Evolutionary conservation across 2,888 invertebrate genomes (phyloP).

Genomic region (Machimus rusticus): DNA sequence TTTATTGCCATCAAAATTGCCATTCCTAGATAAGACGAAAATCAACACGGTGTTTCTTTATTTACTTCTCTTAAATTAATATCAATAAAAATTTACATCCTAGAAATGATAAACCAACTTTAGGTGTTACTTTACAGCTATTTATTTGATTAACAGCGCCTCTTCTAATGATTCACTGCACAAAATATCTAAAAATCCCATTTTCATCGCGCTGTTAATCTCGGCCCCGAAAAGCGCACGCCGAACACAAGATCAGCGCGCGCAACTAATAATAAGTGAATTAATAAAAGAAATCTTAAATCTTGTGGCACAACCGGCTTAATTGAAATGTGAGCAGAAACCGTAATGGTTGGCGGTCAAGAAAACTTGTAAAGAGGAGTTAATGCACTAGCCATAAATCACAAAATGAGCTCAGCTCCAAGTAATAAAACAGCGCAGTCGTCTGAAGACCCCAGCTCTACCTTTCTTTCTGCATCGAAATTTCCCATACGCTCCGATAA

Average conservation of each 20-base stretch:
- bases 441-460: neutral
- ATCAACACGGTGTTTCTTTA: neutral
- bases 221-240: neutral
- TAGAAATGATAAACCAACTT: neutral
- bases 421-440: neutral
- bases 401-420: conserved; percentile 2
- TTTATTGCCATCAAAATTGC: too few relatives aligned
- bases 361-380: conserved; percentile 6
- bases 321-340: neutral
- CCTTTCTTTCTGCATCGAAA: neutral
- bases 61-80: neutral
- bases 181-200: neutral
- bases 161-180: neutral
- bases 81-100: neutral
- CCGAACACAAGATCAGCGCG: neutral
- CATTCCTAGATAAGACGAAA: neutral
- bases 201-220: neutral
- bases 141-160: neutral
- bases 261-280: neutral
- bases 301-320: neutral
- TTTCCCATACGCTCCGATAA: neutral
- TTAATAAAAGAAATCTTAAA: conserved; percentile 17
- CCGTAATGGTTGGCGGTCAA: neutral
- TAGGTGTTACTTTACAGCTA: neutral
- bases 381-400: neutral